Evolutionary conservation across 2,797 vertebrate genomes (phyloP).

Genomic region (Thalassophryne amazonica): DNA sequence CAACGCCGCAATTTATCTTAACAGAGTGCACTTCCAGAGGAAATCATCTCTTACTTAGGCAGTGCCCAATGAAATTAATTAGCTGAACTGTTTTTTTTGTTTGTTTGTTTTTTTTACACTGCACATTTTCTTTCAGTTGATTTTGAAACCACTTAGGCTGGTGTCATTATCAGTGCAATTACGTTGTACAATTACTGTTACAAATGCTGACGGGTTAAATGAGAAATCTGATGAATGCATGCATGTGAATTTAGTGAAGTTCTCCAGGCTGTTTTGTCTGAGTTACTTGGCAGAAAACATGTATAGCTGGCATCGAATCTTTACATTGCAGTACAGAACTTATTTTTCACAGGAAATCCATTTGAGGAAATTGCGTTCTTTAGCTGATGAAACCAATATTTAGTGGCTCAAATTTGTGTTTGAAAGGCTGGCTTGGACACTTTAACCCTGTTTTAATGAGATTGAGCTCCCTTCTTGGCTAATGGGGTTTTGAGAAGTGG

Average conservation of each 20-base stretch:
- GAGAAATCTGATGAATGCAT: slow-evolving; percentile 19
- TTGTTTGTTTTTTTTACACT: too few relatives aligned
- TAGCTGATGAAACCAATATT: slow-evolving; percentile 21
- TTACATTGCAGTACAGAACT: too few relatives aligned
- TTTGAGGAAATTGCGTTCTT: slow-evolving; percentile 25
- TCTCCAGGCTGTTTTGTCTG: slow-evolving; percentile 25
- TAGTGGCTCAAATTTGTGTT: slow-evolving; percentile 1
- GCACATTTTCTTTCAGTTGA: slow-evolving; percentile 2
- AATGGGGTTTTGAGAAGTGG: slow-evolving; percentile 15
- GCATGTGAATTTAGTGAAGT: slow-evolving; percentile 14
- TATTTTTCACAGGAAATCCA: slow-evolving; percentile 4
- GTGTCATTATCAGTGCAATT: slow-evolving; percentile 10
- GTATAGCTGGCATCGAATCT: too few relatives aligned
- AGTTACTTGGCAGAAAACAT: too few relatives aligned
- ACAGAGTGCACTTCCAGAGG: background rate
- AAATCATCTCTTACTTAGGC: slow-evolving; percentile 5
- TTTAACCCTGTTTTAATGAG: slow-evolving; percentile 2
- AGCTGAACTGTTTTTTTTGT: slow-evolving; percentile 4
- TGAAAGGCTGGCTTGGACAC: slow-evolving; percentile 5
- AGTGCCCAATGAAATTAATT: background rate
- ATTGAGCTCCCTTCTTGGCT: background rate
- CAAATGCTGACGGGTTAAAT: background rate
- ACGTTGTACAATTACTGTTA: background rate
- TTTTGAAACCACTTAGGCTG: too few relatives aligned
- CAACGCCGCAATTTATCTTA: slow-evolving; percentile 14